A percentile compares a stretch with the other conserved stretches of the same genome.
phyloP scores from a whole-genome alignment of 2,888 invertebrate genomes.

The Cephalotes varians region DNA sequence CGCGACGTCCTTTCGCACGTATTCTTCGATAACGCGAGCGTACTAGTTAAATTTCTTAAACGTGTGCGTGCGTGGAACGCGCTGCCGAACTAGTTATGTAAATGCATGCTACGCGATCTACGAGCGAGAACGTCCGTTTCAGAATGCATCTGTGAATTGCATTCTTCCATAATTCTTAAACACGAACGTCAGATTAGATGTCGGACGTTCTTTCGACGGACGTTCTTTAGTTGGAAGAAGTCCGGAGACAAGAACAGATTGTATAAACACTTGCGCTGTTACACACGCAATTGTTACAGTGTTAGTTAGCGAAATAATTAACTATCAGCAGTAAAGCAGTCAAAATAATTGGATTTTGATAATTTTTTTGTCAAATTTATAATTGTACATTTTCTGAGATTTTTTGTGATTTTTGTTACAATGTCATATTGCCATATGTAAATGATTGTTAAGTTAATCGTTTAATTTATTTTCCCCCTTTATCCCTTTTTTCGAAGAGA shows the following conservation, averaged over 20 bases:
- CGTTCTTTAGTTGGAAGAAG: not conserved
- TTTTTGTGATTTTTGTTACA: too few species aligned
- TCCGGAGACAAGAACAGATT: not conserved
- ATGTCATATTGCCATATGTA: too few species aligned
- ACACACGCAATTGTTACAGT: not conserved
- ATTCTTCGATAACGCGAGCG: slow-evolving; percentile 38
- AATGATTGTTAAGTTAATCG: too few species aligned
- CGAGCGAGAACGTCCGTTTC: slow-evolving; percentile 46
- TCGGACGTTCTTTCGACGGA: not conserved
- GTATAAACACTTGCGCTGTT: not conserved
- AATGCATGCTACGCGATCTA: slow-evolving; percentile 74
- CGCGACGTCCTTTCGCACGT: slow-evolving; percentile 42
- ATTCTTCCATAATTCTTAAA: slow-evolving; percentile 40
- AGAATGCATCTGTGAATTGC: slow-evolving; percentile 26
- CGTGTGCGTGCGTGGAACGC: slow-evolving; percentile 39
- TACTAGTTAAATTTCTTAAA: slow-evolving; percentile 49
- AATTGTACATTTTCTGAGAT: too few species aligned
- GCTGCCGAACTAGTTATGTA: slow-evolving; percentile 81
- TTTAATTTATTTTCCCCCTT: too few species aligned
- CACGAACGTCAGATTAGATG: slow-evolving; percentile 25
- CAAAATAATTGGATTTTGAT: too few species aligned
- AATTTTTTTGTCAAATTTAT: too few species aligned
- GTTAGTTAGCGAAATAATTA: not conserved
- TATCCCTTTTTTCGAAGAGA: too few species aligned
- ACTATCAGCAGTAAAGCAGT: too few species aligned